phyloP scores from a whole-genome alignment of 2,888 invertebrate species.

The Apocheima hispidaria region DNA sequence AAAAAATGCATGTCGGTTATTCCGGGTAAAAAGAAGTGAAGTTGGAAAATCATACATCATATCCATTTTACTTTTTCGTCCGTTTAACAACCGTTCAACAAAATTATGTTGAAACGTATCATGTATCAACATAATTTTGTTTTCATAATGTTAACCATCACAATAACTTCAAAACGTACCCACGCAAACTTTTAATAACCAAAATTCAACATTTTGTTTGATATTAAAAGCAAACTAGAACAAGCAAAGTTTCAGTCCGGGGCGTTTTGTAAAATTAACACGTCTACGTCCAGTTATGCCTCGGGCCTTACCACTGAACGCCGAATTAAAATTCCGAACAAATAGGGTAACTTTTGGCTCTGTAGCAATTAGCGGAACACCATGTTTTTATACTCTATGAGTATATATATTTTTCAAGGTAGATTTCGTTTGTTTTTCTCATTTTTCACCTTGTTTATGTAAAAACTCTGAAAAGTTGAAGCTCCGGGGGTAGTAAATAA shows the following conservation, averaged over 20 bases:
- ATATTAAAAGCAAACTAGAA: slow-evolving; percentile 20
- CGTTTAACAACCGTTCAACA: no score
- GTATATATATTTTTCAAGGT: slow-evolving; percentile 14
- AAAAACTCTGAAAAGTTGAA: no score
- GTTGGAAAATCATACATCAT: no score
- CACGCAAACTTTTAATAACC: slow-evolving; percentile 14
- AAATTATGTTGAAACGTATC: no score
- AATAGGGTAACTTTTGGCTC: slow-evolving; percentile 57
- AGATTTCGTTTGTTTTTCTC: slow-evolving; percentile 3
- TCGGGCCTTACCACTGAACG: background rate
- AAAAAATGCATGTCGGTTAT: no score
- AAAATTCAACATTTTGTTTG: slow-evolving; percentile 24
- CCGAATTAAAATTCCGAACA: slow-evolving; percentile 47
- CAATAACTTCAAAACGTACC: slow-evolving; percentile 6
- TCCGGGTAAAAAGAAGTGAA: no score
- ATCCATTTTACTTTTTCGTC: no score
- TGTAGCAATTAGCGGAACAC: slow-evolving; percentile 57
- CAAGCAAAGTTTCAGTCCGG: slow-evolving; percentile 7
- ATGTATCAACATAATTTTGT: background rate
- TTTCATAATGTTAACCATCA: background rate
- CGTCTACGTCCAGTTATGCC: slow-evolving; percentile 24
- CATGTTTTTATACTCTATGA: slow-evolving; percentile 44
- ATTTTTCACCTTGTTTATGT: background rate
- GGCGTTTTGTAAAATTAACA: slow-evolving; percentile 31
- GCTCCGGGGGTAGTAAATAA: no score